A percentile compares a stretch with the other conserved stretches of the same genome.
Evolutionary conservation across 2,797 vertebrate species (phyloP).

Genomic region (Lepilemur septentrionalis): DNA sequence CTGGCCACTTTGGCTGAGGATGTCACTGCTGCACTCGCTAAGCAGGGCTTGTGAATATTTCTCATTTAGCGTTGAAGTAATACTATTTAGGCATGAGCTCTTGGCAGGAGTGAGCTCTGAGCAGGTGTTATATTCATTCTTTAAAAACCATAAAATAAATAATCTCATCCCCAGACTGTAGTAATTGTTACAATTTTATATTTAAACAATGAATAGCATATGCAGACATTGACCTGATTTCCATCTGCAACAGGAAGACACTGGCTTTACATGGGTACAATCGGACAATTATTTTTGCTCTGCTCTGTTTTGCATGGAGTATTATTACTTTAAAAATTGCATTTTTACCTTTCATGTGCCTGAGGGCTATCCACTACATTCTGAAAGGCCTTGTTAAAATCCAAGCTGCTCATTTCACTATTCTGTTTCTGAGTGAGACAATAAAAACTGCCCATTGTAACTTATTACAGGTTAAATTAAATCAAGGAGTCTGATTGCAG

Average conservation of each 20-base stretch:
- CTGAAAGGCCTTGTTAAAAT: constrained; percentile 87
- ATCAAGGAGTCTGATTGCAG: constrained; percentile 75
- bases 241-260: constrained; percentile 85
- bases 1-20: constrained; percentile 97
- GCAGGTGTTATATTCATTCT: constrained; percentile 86
- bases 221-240: constrained; percentile 87
- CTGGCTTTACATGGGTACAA: constrained; percentile 87
- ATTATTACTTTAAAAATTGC: constrained; percentile 84
- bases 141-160: constrained; percentile 84
- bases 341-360: constrained; percentile 89
- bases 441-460: constrained; percentile 79
- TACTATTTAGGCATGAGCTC: constrained; percentile 89
- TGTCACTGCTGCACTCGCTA: constrained; percentile 97
- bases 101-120: constrained; percentile 88
- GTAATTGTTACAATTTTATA: constrained; percentile 84
- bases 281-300: constrained; percentile 86
- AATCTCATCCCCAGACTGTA: constrained; percentile 85
- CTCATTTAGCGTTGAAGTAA: constrained; percentile 80
- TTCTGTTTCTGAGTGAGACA: constrained; percentile 81
- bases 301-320: constrained; percentile 90
- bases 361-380: constrained; percentile 86
- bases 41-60: constrained; percentile 97
- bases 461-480: constrained; percentile 81
- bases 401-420: constrained; percentile 85
- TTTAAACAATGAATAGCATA: constrained; percentile 77